Percentiles rank a stretch among this genome's conserved stretches.
Evolutionary conservation across 1,140 invertebrate genomes (phyloP).

Genomic region (Drosophila obscura): DNA sequence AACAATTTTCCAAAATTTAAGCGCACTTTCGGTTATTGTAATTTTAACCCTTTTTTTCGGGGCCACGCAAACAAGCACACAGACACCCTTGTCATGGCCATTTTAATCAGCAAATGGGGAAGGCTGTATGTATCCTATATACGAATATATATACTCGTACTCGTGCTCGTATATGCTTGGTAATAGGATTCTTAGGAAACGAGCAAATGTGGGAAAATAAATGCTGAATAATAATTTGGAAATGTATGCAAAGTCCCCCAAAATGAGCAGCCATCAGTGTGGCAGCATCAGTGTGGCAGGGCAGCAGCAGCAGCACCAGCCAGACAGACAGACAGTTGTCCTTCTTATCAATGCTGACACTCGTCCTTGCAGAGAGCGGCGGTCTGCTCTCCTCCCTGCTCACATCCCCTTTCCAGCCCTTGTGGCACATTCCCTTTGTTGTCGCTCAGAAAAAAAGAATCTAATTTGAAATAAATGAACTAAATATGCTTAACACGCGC

Average conservation of each 20-base stretch:
- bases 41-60: slow-evolving; percentile 70
- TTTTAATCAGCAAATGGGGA: slow-evolving; percentile 79
- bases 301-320: background rate
- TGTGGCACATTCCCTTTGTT: slow-evolving; percentile 40
- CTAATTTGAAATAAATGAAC: slow-evolving; percentile 84
- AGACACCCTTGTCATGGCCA: slow-evolving; percentile 61
- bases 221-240: slow-evolving; percentile 52
- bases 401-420: slow-evolving; percentile 2
- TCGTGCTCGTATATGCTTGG: slow-evolving; percentile 27
- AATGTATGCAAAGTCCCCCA: slow-evolving; percentile 54
- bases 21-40: slow-evolving; percentile 61
- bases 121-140: slow-evolving; percentile 19
- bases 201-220: slow-evolving; percentile 39
- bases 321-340: slow-evolving; percentile 21
- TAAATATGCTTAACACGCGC: slow-evolving; percentile 83
- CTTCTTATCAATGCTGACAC: slow-evolving; percentile 70
- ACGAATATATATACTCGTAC: too few species aligned
- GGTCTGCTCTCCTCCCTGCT: slow-evolving; percentile 5
- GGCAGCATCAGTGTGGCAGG: too few species aligned
- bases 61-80: background rate
- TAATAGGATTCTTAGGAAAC: slow-evolving; percentile 59
- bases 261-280: slow-evolving; percentile 49
- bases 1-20: slow-evolving; percentile 66
- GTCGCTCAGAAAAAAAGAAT: slow-evolving; percentile 69
- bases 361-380: slow-evolving; percentile 36